Conservation (phyloP, 1,140 invertebrate genomes). For the Ceratosolen solmsi region DNA sequence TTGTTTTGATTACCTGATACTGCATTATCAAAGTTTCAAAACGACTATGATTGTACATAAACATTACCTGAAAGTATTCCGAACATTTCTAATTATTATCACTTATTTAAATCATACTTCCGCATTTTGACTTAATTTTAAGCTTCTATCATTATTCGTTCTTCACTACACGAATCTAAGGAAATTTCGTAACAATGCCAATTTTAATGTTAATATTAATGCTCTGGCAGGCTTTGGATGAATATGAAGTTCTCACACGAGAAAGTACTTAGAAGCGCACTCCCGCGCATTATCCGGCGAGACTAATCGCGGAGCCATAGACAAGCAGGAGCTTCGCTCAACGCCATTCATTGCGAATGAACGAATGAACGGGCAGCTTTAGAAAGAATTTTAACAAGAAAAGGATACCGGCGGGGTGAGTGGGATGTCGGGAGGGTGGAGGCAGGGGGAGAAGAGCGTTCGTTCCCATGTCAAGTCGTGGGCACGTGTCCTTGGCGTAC, state of each 20-base stretch:
- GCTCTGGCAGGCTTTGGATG: too few species aligned
- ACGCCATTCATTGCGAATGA: slow-evolving; percentile 25
- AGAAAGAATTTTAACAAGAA: background rate
- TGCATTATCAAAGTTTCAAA: too few species aligned
- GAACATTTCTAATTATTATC: too few species aligned
- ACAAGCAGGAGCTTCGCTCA: background rate
- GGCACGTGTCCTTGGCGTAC: slow-evolving; percentile 23
- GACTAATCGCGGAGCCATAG: slow-evolving; percentile 11
- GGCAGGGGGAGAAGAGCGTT: background rate
- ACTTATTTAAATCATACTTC: too few species aligned
- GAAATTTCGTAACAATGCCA: too few species aligned
- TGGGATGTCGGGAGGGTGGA: background rate
- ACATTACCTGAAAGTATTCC: too few species aligned
- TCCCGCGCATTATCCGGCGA: background rate
- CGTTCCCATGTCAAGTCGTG: background rate
- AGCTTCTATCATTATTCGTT: too few species aligned
- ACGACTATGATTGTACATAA: too few species aligned
- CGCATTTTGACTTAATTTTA: too few species aligned
- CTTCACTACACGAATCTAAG: too few species aligned
- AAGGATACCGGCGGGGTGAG: background rate
- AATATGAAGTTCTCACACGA: background rate
- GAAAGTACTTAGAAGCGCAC: background rate
- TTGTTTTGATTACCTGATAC: too few species aligned
- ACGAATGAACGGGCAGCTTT: slow-evolving; percentile 8
- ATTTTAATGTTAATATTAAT: too few species aligned